Conservation (phyloP, 2,797 vertebrate species). For the Leuciscus waleckii region DNA sequence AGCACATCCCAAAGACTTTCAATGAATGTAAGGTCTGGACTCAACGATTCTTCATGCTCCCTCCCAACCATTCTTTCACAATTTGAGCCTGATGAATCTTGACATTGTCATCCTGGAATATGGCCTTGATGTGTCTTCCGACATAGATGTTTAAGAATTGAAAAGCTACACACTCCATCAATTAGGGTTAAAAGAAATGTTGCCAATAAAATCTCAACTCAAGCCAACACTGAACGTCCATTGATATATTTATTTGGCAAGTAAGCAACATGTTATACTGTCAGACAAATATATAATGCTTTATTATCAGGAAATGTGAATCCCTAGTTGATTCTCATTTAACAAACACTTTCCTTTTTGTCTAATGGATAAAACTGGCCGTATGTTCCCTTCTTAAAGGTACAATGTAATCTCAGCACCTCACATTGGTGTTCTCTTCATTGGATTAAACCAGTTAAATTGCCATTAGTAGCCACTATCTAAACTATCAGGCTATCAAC, state of each 20-base stretch:
- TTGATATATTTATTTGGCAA: neutral
- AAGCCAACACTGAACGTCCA: neutral
- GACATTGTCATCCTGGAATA: no score
- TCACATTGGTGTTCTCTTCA: neutral
- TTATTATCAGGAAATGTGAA: neutral
- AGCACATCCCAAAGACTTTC: no score
- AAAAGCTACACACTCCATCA: no score
- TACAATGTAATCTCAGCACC: slow-evolving; percentile 1
- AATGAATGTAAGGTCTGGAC: no score
- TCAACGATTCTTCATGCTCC: no score
- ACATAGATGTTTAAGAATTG: no score
- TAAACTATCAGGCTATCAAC: slow-evolving; percentile 29
- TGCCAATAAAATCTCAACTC: neutral
- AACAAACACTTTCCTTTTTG: neutral
- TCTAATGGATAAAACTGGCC: neutral
- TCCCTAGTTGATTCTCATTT: neutral
- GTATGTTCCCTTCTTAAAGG: neutral
- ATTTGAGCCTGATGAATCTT: no score
- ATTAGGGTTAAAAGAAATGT: no score
- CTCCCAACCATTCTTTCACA: no score
- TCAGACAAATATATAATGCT: neutral
- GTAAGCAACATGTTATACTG: neutral
- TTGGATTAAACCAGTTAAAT: neutral
- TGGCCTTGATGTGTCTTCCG: no score
- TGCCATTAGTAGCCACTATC: slow-evolving; percentile 3